Evolutionary conservation across 2,113 vertebrate species (phyloP), one percentile per base, ranked within the genome.

Genomic region (Gambusia holbrooki): DNA sequence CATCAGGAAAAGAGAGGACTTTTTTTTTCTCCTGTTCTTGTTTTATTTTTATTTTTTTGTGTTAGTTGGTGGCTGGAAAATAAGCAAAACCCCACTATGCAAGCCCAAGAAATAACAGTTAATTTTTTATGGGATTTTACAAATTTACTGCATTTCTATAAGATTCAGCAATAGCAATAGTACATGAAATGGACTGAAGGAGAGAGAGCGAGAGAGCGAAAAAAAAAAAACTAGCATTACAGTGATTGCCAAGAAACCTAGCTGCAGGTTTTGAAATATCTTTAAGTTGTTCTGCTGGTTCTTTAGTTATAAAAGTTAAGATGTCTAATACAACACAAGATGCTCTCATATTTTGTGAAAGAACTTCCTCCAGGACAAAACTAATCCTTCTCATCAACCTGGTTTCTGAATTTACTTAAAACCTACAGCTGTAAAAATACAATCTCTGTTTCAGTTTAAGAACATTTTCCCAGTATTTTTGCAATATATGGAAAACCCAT

Each of bases 1-100:
- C 70, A 72, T 81, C 69, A 2, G 14, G 17, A 48, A 48, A 80
- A 72, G n/a, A 71, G 73, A 73, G 70, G n/a, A 28, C 51, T 67
- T 37, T 22, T 14, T 42, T 25, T 69, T 45, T 22, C n/a, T 14
- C 32, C 32, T 32, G 42, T 69, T 42, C 77, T 85, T 70, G 75
- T 65, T 73, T 51, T 27, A 33, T 27, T 65, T 73, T 51, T 27
- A 33, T 27, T 27, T 32, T 30, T 32, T n/a, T 58, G 51, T 58
- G 51, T 58, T 58, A 58, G 51, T 58, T n/a, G 19, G 51, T n/a
- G 22, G 10, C 51, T 10, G 6, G 15, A 58, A 58, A n/a, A n/a
- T n/a, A 10, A 58, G 9, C 7, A 58, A 17, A 58, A 58, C 5
- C 25, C 22, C 19, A n/a, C 51, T 58, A 58, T 58, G 51, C 25